These are phyloP conservation scores for Lasioglossum baleicum DNA, from an alignment of 1,140 invertebrate species.

Conservation along the genomic window DNA sequence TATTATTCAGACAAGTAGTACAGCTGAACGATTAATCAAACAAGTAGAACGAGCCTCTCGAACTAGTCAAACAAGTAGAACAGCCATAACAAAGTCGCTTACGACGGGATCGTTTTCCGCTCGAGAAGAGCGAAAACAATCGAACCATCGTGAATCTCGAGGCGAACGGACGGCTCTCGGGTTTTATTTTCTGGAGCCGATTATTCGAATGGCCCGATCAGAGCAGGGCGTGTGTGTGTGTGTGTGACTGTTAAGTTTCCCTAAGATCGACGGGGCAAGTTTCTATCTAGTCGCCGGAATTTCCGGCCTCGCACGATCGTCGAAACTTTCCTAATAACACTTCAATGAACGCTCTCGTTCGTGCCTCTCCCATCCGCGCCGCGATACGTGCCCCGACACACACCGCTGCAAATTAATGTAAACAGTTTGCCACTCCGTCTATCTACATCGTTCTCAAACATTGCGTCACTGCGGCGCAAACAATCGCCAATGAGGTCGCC, in stretches of 20 bases:
- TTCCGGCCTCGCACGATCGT: slow-evolving; percentile 2
- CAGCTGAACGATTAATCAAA: too few relatives aligned
- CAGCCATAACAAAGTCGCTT: too few relatives aligned
- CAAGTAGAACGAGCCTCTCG: too few relatives aligned
- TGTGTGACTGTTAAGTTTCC: neutral
- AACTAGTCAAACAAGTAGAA: too few relatives aligned
- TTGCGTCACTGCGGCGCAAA: slow-evolving; percentile 5
- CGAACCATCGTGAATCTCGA: too few relatives aligned
- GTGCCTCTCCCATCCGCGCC: slow-evolving; percentile 4
- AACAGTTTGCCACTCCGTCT: slow-evolving; percentile 11
- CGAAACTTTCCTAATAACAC: slow-evolving; percentile 36
- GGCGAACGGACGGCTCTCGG: too few relatives aligned
- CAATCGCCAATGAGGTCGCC: slow-evolving; percentile 19
- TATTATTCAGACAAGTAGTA: too few relatives aligned
- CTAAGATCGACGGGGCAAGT: neutral
- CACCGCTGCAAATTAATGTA: slow-evolving; percentile 29
- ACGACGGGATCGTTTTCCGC: too few relatives aligned
- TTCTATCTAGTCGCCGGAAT: neutral
- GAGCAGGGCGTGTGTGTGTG: too few relatives aligned
- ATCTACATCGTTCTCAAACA: slow-evolving; percentile 19
- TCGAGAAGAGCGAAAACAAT: too few relatives aligned
- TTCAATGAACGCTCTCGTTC: neutral
- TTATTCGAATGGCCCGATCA: too few relatives aligned
- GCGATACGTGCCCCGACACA: slow-evolving; percentile 8
- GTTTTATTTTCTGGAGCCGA: too few relatives aligned